Conservation (phyloP, 2,888 invertebrate species). For the Chrysina gloriosa region DNA sequence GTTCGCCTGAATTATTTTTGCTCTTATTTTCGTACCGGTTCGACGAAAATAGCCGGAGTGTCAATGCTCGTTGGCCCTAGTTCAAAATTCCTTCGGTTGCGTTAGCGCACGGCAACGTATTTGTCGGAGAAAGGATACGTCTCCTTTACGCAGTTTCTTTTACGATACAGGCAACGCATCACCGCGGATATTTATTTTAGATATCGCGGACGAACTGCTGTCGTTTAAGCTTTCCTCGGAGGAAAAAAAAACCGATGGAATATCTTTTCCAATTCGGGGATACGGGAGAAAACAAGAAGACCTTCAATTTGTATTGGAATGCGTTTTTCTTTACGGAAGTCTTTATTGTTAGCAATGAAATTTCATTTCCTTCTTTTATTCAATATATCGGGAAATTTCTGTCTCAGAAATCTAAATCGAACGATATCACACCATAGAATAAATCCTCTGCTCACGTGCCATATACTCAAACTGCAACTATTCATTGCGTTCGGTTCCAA, state of each 20-base stretch:
- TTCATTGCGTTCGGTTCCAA: no score
- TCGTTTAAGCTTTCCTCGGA: neutral
- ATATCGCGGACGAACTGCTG: neutral
- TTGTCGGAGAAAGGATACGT: neutral
- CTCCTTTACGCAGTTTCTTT: neutral
- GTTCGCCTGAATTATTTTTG: constrained; percentile 14
- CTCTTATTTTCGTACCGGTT: constrained; percentile 23
- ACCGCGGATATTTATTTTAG: neutral
- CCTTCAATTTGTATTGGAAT: neutral
- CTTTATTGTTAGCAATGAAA: neutral
- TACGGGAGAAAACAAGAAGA: neutral
- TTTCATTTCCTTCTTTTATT: neutral
- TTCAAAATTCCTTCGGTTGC: constrained; percentile 20
- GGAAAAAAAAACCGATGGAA: neutral
- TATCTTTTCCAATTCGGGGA: constrained; percentile 1
- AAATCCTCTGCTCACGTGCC: no score
- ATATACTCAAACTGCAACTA: no score
- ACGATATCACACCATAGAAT: no score
- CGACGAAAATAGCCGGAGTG: constrained; percentile 26
- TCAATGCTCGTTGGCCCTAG: constrained; percentile 32
- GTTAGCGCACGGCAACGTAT: neutral
- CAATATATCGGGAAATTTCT: no score
- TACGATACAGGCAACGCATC: neutral
- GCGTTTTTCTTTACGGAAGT: neutral
- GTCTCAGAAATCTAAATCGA: no score